Base-by-base conservation (phyloP, 2,113 vertebrate species). In the Rostratula benghalensis region DNA sequence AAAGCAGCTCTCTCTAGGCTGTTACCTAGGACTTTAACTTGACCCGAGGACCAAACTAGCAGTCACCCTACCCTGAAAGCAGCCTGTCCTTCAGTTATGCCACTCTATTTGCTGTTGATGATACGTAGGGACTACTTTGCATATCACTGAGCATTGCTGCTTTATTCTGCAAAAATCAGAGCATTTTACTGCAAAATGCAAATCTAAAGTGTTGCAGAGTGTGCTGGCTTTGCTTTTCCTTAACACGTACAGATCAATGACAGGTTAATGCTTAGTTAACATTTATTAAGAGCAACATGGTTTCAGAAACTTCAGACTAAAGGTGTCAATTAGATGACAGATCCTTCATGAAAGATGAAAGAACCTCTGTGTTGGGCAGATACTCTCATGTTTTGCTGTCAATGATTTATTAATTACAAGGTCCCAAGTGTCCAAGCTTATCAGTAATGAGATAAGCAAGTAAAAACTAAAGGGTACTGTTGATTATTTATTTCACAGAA, bases 221-320 rank as follows among this genome's bases (percentile, higher is more conserved):
- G 1, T 74, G 80, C 89, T 86, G 86, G 75, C 75, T 92, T 97
- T 91, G 77, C 92, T 83, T n/a, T 80, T 89, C 73, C 69, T 86
- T 84, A 84, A 64, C 88, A 64, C 18, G 8, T 60, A 76, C 61
- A 93, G 87, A 94, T 97, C 96, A 92, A 96, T 96, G 94, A 65
- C 87, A 93, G 94, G 93, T 97, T 95, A 96, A 97, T 95, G 89
- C 81, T 90, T 94, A 96, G 90, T 91, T 95, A 96, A 94, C 94
- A 93, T 94, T 97, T 95, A 95, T 97, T 96, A 96, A 93, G 63
- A 96, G 57, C 65, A 95, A 93, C 92, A 94, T 75, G 68, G 64
- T 95, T 97, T 95, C 93, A 96, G 85, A 95, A 96, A 95, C 77
- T 92, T 93, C 90, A 88, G 70, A 96, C 91, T 92, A 91, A 90